Percentiles rank a stretch among this genome's conserved stretches.
These are phyloP conservation scores for Sebastiscus albofasciatus DNA, from an alignment of 2,797 vertebrate species.

Conservation along the genomic window DNA sequence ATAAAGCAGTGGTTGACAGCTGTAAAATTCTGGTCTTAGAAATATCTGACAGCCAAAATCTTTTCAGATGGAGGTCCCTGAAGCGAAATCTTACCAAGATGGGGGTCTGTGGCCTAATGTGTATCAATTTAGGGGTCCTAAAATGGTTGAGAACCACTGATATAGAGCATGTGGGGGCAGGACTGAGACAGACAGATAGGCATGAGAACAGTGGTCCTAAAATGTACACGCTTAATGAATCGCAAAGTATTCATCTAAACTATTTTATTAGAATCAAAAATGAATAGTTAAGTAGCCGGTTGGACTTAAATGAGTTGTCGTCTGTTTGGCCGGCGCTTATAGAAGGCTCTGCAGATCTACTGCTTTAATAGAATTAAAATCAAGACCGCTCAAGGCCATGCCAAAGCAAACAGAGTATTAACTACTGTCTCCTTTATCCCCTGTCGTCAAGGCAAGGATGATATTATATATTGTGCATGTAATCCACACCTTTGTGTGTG, in stretches of 20 bases:
- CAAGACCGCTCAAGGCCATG: background rate
- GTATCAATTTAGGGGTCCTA: too few relatives aligned
- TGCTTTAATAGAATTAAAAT: slow-evolving; percentile 16
- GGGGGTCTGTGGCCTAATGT: too few relatives aligned
- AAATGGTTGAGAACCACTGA: background rate
- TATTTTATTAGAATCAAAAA: background rate
- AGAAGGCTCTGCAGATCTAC: background rate
- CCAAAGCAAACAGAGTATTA: background rate
- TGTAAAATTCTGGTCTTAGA: too few relatives aligned
- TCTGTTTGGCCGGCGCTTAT: too few relatives aligned
- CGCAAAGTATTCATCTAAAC: background rate
- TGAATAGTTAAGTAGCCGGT: background rate
- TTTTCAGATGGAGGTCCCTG: too few relatives aligned
- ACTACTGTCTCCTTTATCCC: background rate
- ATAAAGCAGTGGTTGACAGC: background rate
- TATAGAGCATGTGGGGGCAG: background rate
- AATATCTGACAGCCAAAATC: too few relatives aligned
- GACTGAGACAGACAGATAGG: background rate
- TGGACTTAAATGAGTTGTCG: background rate
- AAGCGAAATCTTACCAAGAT: too few relatives aligned
- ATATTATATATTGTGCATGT: background rate
- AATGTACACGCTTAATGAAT: background rate
- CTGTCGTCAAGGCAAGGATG: background rate
- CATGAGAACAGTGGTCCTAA: background rate
- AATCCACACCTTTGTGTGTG: background rate